phyloP scores from a whole-genome alignment of 1,140 invertebrate species.

The Wasmannia auropunctata region DNA sequence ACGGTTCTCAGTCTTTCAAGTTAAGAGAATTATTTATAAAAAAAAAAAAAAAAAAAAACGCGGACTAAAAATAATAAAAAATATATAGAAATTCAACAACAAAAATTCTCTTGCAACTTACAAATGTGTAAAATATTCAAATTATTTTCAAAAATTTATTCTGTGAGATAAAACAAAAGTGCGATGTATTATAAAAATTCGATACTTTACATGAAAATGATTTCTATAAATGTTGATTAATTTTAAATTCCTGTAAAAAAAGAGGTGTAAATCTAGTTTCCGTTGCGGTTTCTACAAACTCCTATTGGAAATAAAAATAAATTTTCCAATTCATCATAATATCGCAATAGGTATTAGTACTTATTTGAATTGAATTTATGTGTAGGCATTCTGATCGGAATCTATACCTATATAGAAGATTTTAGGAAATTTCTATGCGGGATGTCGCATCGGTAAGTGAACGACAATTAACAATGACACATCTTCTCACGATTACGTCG shows the following conservation, averaged over 20 bases:
- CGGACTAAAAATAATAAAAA: not conserved
- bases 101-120: not conserved
- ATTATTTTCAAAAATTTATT: not conserved
- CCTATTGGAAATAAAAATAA: not conserved
- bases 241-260: not conserved
- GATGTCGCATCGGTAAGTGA: not conserved
- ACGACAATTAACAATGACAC: slow-evolving; percentile 18
- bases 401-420: not conserved
- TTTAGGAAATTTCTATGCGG: slow-evolving; percentile 7
- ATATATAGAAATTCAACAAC: not conserved
- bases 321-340: not conserved
- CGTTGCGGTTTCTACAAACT: not conserved
- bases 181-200: not conserved
- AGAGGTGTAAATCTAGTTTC: not conserved
- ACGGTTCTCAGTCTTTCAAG: not conserved
- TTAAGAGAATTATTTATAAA: not conserved
- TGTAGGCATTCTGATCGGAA: not conserved
- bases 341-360: not conserved
- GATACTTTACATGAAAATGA: not conserved
- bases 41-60: not conserved
- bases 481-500: not conserved
- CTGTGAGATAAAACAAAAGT: not conserved
- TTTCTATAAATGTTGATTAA: not conserved
- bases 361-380: not conserved
- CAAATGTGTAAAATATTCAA: not conserved